Conservation (phyloP, 2,113 vertebrate genomes). For the Zosterops pallidus region DNA sequence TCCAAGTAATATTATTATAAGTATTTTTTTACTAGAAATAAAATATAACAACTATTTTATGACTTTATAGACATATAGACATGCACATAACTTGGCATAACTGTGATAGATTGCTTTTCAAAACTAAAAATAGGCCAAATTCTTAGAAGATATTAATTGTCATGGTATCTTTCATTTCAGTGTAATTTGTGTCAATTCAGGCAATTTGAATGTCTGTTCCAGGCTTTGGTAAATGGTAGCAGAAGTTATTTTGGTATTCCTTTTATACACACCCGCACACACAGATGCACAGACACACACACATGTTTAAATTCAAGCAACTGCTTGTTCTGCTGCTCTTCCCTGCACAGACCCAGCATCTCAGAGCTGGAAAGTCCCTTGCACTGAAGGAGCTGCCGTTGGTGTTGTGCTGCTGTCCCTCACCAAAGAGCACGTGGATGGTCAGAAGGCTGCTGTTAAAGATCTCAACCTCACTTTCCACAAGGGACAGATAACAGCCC, state of each 20-base stretch:
- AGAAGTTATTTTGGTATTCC: not conserved
- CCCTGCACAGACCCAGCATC: not conserved
- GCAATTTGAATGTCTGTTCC: not conserved
- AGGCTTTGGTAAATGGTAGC: not conserved
- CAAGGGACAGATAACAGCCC: constrained; percentile 66
- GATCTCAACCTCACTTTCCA: constrained; percentile 72
- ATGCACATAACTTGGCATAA: not conserved
- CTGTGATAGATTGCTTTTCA: not conserved
- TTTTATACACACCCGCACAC: no score
- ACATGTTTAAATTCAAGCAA: not conserved
- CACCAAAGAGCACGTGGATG: constrained; percentile 50
- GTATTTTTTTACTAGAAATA: not conserved
- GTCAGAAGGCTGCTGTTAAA: constrained; percentile 38
- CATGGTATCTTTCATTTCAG: not conserved
- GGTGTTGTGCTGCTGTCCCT: constrained; percentile 60
- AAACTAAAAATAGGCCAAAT: not conserved
- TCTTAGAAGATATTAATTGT: not conserved
- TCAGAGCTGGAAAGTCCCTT: not conserved
- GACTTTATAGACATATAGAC: not conserved
- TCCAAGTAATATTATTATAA: not conserved
- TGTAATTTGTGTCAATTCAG: not conserved
- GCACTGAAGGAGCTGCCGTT: not conserved
- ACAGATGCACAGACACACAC: accelerated
- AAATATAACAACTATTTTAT: not conserved
- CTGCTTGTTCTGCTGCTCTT: not conserved